These are phyloP conservation scores for Oncorhynchus mykiss DNA, from an alignment of 2,113 vertebrate genomes.

Conservation along the genomic window DNA sequence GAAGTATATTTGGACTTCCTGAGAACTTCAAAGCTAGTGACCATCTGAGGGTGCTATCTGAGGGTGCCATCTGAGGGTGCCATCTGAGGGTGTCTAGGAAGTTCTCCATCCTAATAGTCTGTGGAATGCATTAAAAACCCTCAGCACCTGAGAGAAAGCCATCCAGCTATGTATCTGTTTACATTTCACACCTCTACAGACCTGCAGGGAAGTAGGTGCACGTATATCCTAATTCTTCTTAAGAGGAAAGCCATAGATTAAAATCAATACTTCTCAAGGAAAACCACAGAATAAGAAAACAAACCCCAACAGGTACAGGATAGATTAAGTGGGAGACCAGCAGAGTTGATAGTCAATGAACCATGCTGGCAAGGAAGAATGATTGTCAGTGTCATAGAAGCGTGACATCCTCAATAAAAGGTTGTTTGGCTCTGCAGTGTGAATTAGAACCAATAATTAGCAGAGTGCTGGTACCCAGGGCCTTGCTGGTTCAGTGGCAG, in stretches of 20 bases:
- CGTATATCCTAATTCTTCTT: slow-evolving; percentile 1
- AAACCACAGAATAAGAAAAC: slow-evolving; percentile 43
- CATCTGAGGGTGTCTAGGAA: slow-evolving; percentile 34
- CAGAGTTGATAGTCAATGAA: slow-evolving; percentile 50
- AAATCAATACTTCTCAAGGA: slow-evolving; percentile 24
- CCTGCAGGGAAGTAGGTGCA: slow-evolving; percentile 9
- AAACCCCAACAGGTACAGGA: slow-evolving; percentile 24
- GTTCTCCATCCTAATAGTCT: slow-evolving; percentile 35
- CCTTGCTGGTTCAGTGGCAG: slow-evolving; percentile 71
- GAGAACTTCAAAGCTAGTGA: slow-evolving; percentile 41
- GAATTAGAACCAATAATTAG: slow-evolving; percentile 72
- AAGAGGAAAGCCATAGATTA: background rate
- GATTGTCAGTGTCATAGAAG: slow-evolving; percentile 54
- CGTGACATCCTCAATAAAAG: slow-evolving; percentile 61
- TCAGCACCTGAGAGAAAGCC: slow-evolving; percentile 34
- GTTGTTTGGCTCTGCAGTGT: slow-evolving; percentile 49
- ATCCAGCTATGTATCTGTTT: slow-evolving; percentile 31
- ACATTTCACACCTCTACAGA: background rate
- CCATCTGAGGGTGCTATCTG: slow-evolving; percentile 27
- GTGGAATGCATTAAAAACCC: slow-evolving; percentile 51
- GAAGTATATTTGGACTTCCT: background rate
- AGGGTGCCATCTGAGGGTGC: slow-evolving; percentile 12
- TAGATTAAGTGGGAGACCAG: slow-evolving; percentile 34
- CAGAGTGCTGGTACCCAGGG: slow-evolving; percentile 71
- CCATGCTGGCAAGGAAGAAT: slow-evolving; percentile 56